Evolutionary conservation across 2,888 invertebrate species (phyloP).

Genomic region (Priocnemis perturbator): DNA sequence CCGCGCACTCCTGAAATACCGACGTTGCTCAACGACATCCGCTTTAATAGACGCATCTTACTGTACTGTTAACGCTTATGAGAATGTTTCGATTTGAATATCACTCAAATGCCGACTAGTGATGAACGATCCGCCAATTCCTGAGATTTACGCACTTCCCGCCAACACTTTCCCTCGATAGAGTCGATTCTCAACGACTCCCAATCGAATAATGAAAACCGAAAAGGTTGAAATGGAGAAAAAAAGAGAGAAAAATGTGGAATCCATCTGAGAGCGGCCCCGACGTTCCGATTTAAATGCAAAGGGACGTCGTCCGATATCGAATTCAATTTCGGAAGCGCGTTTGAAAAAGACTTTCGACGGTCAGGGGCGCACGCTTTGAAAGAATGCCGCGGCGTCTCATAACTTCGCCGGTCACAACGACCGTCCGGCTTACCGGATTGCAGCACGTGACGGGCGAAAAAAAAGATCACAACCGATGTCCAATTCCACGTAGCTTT

Average conservation of each 20-base stretch:
- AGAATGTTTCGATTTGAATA: too few relatives aligned
- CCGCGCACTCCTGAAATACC: too few relatives aligned
- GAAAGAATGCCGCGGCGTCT: slow-evolving; percentile 7
- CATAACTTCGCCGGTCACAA: slow-evolving; percentile 16
- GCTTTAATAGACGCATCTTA: too few relatives aligned
- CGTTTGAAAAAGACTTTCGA: slow-evolving; percentile 22
- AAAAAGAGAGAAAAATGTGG: neutral
- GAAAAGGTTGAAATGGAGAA: neutral
- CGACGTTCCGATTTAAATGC: too few relatives aligned
- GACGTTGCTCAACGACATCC: too few relatives aligned
- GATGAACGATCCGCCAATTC: too few relatives aligned
- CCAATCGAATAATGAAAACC: neutral
- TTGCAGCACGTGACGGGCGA: neutral
- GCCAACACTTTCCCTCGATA: too few relatives aligned
- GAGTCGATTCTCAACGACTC: neutral
- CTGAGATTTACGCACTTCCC: too few relatives aligned
- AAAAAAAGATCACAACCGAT: slow-evolving; percentile 22
- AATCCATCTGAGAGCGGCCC: neutral
- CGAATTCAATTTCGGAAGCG: slow-evolving; percentile 20
- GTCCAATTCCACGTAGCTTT: slow-evolving; percentile 38
- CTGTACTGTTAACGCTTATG: too few relatives aligned
- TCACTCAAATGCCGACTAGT: too few relatives aligned
- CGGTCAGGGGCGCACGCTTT: slow-evolving; percentile 22
- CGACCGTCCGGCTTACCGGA: too few relatives aligned
- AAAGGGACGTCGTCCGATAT: neutral